Conservation (phyloP, 2,797 vertebrate species). For the Pitangus sulphuratus region DNA sequence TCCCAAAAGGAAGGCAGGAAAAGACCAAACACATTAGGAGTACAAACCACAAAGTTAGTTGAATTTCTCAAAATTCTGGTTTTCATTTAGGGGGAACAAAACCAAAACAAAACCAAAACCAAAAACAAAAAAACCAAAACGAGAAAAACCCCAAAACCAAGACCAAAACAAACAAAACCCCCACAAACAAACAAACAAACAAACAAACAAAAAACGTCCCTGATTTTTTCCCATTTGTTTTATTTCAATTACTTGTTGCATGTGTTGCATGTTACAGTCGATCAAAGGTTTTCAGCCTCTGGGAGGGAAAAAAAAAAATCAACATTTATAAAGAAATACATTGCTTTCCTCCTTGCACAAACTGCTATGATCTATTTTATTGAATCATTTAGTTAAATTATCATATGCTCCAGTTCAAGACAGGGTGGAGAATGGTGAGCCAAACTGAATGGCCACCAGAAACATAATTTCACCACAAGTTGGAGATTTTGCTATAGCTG, state of each 20-base stretch:
- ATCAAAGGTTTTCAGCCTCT: neutral
- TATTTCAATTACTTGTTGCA: neutral
- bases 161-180: neutral
- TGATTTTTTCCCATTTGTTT: accelerated
- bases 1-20: neutral
- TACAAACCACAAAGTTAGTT: neutral
- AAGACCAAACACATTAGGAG: neutral
- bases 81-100: neutral
- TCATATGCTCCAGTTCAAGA: neutral
- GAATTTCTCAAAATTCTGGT: neutral
- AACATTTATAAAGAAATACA: neutral
- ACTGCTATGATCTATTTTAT: neutral
- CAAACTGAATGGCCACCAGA: neutral
- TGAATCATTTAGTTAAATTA: neutral
- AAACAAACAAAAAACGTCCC: neutral
- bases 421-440: neutral
- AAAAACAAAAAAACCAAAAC: too few species aligned
- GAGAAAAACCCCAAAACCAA: neutral
- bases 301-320: neutral
- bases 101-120: neutral
- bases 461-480: neutral
- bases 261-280: neutral
- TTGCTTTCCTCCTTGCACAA: neutral
- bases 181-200: too few species aligned
- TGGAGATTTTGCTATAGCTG: neutral